Evolutionary conservation across 1,140 invertebrate genomes (phyloP).

Genomic region (Globodera ellingtonae): DNA sequence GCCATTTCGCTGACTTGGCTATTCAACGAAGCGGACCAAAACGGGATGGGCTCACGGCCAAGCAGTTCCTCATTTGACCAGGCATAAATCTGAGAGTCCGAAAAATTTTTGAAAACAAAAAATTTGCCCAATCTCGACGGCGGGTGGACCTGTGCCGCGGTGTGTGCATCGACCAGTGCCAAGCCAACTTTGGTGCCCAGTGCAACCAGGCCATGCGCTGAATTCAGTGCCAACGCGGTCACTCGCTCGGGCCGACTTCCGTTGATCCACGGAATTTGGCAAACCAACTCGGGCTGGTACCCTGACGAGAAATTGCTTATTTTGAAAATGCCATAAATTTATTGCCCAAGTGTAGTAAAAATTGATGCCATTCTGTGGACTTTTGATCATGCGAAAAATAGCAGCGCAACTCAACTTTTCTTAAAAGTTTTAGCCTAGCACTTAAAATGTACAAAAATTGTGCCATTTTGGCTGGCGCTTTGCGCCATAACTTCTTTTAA

Average conservation of each 20-base stretch:
- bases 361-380: too few relatives aligned
- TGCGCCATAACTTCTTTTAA: too few relatives aligned
- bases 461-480: too few relatives aligned
- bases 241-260: slow-evolving; percentile 80
- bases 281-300: slow-evolving; percentile 92
- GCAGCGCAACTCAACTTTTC: too few relatives aligned
- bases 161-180: slow-evolving; percentile 53
- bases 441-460: too few relatives aligned
- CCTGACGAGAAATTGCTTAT: slow-evolving; percentile 26
- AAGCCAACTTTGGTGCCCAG: slow-evolving; percentile 54
- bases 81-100: slow-evolving; percentile 51
- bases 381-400: too few relatives aligned
- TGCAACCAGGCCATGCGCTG: slow-evolving; percentile 80
- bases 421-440: too few relatives aligned
- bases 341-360: too few relatives aligned
- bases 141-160: slow-evolving; percentile 8
- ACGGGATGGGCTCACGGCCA: slow-evolving; percentile 47
- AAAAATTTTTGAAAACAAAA: neutral
- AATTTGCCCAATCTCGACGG: neutral
- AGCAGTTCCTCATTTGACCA: slow-evolving; percentile 58
- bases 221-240: slow-evolving; percentile 86
- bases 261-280: slow-evolving; percentile 81
- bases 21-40: slow-evolving; percentile 30
- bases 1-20: slow-evolving; percentile 38
- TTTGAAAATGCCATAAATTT: slow-evolving; percentile 1